Base-by-base conservation (phyloP, 2,797 vertebrate species). In the Peromyscus nudipes region DNA sequence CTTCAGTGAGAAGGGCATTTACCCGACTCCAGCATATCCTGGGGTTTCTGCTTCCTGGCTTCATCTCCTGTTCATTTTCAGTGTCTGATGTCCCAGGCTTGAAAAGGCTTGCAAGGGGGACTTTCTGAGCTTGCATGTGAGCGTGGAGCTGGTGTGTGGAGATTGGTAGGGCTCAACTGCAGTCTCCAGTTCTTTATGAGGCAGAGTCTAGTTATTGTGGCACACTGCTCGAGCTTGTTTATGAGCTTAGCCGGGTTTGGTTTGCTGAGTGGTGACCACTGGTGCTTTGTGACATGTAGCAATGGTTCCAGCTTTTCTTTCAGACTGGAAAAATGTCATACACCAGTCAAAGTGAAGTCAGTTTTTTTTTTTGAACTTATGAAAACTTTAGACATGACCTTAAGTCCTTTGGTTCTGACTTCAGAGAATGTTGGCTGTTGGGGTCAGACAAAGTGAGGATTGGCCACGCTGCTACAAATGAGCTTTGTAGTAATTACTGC, bases 401-500 rank as follows among this genome's bases (percentile, higher is more conserved):
- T 96, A 84, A 40, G 16, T 88, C 40, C 31, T 29, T 97, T 40
- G 49, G 46, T 96, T 97, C n/a, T 71, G 80, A 93, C 49, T 82
- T 29, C 43, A 92, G 89, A 96, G 83, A 85, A 89, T 46, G 40
- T 81, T 92, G 92, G 37, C 82, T 95, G 55, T 96, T 8, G 43
- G 92, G 77, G 89, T 96, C 77, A 97, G 71, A 46, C 87, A 85
- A 81, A 96, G 69, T 55, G 77, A 95, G 82, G 83, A 88, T 89
- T 93, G 27, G 1, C 86, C 80, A 76, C 17, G 9, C 23, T 75
- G 55, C 93, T 86, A 95, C 64, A 98, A 96, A 75, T 93, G 83
- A 95, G 67, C 91, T 96, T 97, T 96, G 86, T 93, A 46, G 21
- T 95, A 84, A 75, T 96, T 84, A 40, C 84, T 96, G 91, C 67